A percentile compares a stretch with the other conserved stretches of the same genome.
phyloP scores from a whole-genome alignment of 2,888 invertebrate species.

The Sisyra nigra region DNA sequence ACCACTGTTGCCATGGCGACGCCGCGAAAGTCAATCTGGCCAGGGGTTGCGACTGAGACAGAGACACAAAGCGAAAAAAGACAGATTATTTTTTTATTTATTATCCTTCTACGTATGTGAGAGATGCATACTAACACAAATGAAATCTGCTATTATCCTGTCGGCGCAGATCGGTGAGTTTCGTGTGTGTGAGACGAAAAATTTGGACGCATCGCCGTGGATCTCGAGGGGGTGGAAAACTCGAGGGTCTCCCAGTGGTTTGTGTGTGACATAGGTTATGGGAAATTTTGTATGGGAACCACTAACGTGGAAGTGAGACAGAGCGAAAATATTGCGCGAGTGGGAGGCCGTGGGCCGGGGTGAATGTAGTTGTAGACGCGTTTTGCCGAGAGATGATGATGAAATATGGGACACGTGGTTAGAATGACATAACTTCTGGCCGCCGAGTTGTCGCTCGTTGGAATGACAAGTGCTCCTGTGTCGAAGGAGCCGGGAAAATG shows the following conservation, averaged over 20 bases:
- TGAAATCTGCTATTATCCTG: background rate
- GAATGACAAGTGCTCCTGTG: constrained; percentile 21
- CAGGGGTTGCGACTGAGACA: constrained; percentile 19
- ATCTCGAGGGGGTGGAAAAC: constrained; percentile 2
- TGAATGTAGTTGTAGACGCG: constrained; percentile 1
- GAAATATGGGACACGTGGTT: constrained; percentile 60
- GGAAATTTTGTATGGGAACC: background rate
- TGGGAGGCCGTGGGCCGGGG: background rate
- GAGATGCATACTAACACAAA: too few relatives aligned
- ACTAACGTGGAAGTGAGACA: background rate
- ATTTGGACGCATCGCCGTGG: too few relatives aligned
- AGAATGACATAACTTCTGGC: constrained; percentile 50
- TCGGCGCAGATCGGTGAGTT: background rate
- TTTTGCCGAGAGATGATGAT: constrained; percentile 35
- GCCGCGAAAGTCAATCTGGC: constrained; percentile 35
- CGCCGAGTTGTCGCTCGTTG: constrained; percentile 27
- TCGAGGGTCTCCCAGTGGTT: background rate
- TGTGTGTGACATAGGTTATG: background rate
- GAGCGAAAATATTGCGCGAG: background rate
- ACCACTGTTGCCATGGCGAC: constrained; percentile 36
- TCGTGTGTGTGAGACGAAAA: background rate
- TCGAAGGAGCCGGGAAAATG: constrained; percentile 11
- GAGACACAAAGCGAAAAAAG: constrained; percentile 20
- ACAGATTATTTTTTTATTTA: constrained; percentile 29
- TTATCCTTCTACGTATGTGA: constrained; percentile 20